phyloP scores from a whole-genome alignment of 2,797 vertebrate species.

The Rachycentron canadum region DNA sequence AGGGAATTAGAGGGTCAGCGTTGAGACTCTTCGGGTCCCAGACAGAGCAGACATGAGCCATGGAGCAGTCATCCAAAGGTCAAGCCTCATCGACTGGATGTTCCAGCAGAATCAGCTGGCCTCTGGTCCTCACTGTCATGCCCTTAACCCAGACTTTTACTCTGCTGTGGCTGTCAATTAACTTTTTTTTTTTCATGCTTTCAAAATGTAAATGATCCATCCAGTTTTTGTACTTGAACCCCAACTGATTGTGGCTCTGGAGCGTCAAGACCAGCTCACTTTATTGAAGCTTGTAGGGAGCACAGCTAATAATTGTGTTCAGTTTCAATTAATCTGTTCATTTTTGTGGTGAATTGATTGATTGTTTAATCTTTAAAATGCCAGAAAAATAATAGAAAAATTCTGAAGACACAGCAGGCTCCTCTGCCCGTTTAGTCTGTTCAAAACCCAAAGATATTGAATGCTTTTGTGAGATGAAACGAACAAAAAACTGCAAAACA shows the following conservation, averaged over 20 bases:
- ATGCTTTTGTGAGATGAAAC: not conserved
- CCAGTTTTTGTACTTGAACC: not conserved
- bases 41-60: constrained; percentile 41
- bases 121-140: constrained; percentile 16
- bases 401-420: not conserved
- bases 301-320: not conserved
- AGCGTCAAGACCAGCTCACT: not conserved
- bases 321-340: not conserved
- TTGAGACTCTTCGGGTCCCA: constrained; percentile 44
- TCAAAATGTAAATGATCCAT: not conserved
- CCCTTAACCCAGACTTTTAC: constrained; percentile 14
- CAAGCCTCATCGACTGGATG: constrained; percentile 51
- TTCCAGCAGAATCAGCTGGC: constrained; percentile 45
- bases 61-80: constrained; percentile 65
- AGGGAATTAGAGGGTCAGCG: constrained; percentile 57
- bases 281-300: not conserved
- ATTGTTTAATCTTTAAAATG: not conserved
- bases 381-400: not conserved
- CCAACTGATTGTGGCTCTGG: not conserved
- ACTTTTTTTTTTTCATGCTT: not conserved
- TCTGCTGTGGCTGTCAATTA: not conserved
- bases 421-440: no score
- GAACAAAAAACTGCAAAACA: not conserved
- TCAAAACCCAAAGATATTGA: not conserved
- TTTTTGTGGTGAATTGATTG: not conserved